These are phyloP conservation scores for Gila orcuttii DNA, from an alignment of 2,113 vertebrate species.

Conservation along the genomic window DNA sequence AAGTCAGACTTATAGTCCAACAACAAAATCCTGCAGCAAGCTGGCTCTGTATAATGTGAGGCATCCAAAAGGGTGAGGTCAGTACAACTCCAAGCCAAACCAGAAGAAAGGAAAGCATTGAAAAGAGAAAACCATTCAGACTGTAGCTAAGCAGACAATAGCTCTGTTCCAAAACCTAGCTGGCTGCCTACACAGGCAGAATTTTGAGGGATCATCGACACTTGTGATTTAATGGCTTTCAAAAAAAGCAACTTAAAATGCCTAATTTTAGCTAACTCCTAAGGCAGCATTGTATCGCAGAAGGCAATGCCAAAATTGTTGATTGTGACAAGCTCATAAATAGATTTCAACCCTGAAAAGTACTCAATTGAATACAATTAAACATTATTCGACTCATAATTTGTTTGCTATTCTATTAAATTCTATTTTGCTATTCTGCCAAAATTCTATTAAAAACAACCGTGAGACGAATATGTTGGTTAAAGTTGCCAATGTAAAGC, in stretches of 20 bases:
- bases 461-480: not conserved
- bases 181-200: not conserved
- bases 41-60: constrained; percentile 35
- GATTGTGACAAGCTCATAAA: no score
- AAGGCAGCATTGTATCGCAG: no score
- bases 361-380: no score
- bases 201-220: not conserved
- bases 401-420: not conserved
- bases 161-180: not conserved
- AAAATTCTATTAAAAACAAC: not conserved
- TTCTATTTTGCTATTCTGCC: no score
- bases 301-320: no score
- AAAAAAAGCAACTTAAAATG: not conserved
- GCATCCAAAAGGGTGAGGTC: constrained; percentile 24
- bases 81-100: constrained; percentile 46
- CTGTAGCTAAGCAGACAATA: not conserved
- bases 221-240: not conserved
- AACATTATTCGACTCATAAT: no score
- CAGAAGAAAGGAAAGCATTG: constrained; percentile 19
- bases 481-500: not conserved
- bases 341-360: no score
- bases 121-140: constrained; percentile 19
- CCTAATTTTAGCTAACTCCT: no score
- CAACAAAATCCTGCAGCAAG: constrained; percentile 37
- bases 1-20: constrained; percentile 25